Evolutionary conservation across 2,797 vertebrate genomes (phyloP).

Genomic region (Tenualosa ilisha): DNA sequence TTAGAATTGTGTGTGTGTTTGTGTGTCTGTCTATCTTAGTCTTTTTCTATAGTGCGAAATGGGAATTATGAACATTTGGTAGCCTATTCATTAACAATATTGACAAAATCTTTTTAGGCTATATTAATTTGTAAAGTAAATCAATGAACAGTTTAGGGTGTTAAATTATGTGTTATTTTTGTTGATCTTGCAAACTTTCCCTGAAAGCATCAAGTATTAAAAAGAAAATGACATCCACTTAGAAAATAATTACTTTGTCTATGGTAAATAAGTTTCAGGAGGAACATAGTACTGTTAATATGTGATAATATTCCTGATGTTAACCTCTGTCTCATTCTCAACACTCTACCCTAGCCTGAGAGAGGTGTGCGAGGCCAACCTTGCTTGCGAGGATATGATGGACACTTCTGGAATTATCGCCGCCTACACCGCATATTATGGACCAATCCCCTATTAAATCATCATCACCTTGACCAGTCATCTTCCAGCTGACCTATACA

Average conservation of each 20-base stretch:
- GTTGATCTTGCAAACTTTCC: no score
- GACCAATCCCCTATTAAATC: constrained; percentile 65
- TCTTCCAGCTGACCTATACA: not conserved
- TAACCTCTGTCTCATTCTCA: not conserved
- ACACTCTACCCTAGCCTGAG: constrained; percentile 60
- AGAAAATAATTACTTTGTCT: not conserved
- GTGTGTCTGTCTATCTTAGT: not conserved
- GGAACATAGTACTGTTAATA: not conserved
- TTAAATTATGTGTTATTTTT: not conserved
- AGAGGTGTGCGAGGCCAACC: constrained; percentile 80
- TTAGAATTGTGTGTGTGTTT: no score
- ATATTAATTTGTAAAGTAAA: no score
- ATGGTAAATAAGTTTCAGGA: not conserved
- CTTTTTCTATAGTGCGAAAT: not conserved
- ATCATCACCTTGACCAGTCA: not conserved
- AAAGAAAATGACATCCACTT: not conserved
- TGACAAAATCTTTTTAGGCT: not conserved
- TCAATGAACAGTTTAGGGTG: not conserved
- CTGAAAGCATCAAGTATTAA: not conserved
- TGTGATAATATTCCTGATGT: not conserved
- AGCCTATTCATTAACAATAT: not conserved
- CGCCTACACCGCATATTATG: constrained; percentile 79
- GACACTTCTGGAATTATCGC: constrained; percentile 77
- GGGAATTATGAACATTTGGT: not conserved
- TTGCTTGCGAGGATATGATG: constrained; percentile 77